Evolutionary conservation across 1,140 invertebrate genomes (phyloP), one percentile per base, ranked within the genome.

Genomic region (Drosophila cardini): DNA sequence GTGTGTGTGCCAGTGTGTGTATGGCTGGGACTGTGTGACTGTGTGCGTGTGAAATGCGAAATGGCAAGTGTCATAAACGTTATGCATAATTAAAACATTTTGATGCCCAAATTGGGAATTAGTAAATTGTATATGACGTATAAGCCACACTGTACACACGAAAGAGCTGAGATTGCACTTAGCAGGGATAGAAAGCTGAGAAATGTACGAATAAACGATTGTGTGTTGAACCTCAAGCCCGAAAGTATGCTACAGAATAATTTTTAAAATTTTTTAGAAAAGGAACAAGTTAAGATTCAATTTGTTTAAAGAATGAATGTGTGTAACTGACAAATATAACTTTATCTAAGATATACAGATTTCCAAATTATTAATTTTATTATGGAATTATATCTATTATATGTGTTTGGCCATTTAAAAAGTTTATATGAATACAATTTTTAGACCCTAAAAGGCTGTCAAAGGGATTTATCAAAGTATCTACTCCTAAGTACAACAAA

Each of bases 71-170:
- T 63, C 80, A 84, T 80, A 80, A 76, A 80, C 36, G 67, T 80
- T 71, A 73, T 77, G 72, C 83, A 80, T 84, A 84, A 84, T 84
- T 84, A 84, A 80, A 80, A 67, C 73, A 80, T 76, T 76, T 61
- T 80, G 57, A 72, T 67, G 72, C 76, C 30, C 18, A 80, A 80
- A 84, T 85, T 84, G 68, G 63, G 72, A 55, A 73, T 80, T 80
- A 84, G 36, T 48, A 57, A 78, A 76, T 45, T 79, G 48, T 58
- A 60, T 46, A 18, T 63, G 76, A 72, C 76, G 63, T 48, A 64
- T 48, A 56, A 5, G 30, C 10, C 10, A 26, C 8, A 46, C 32
- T 34, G 32, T 48, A 34, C 26, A 15, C 26, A 4, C 1, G 32
- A n/a, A n/a, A 13, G 50, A 42, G 16, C 50, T 10, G n/a, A 38